Evolutionary conservation across 1,140 invertebrate species (phyloP), one percentile per base, ranked within the genome.

Genomic region (Cyphomyrmex costatus): DNA sequence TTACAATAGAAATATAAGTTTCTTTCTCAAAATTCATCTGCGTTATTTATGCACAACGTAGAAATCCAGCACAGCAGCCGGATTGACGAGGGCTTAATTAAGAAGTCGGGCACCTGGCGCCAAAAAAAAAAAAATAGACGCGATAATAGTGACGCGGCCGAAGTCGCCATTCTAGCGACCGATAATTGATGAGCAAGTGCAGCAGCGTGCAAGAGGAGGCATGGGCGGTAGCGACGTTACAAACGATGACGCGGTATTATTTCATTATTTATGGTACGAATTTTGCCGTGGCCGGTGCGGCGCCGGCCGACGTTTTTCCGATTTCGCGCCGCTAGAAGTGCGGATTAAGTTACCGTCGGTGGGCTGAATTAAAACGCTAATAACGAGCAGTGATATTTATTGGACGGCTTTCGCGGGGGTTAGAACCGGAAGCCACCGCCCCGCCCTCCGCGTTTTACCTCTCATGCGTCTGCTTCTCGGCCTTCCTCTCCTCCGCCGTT

Each of bases 351-450:
- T 94, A 93, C 92, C 90, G 85, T 85, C 86, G 90, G 86, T 82
- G 65, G 82, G 89, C 87, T 92, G 93, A 94, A 94, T 94, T 93
- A 94, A 94, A 94, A 94, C 93, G 91, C 93, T 94, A 94, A 94
- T 94, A 94, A 94, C 93, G 92, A 93, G 91, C 90, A 89, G 61
- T 90, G 92, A 94, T 94, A 94, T 94, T 94, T 94, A 94, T 94
- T 94, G 93, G 91, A 83, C 86, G 92, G 92, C 91, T 93, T 93
- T 93, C 46, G 76, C 87, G 78, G 87, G 74, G 85, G 85, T 90
- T 91, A 87, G 74, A 91, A 63, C 65, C 58, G 85, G 86, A 86
- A 83, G 36, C 65, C 36, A 33, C n/a, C n/a, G n/a, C n/a, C n/a
- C 73, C 77, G n/a, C 21, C 30, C 65, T 36, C 8, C 36, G 33